phyloP scores from a whole-genome alignment of 2,113 vertebrate genomes.

The Poeciliopsis occidentalis region DNA sequence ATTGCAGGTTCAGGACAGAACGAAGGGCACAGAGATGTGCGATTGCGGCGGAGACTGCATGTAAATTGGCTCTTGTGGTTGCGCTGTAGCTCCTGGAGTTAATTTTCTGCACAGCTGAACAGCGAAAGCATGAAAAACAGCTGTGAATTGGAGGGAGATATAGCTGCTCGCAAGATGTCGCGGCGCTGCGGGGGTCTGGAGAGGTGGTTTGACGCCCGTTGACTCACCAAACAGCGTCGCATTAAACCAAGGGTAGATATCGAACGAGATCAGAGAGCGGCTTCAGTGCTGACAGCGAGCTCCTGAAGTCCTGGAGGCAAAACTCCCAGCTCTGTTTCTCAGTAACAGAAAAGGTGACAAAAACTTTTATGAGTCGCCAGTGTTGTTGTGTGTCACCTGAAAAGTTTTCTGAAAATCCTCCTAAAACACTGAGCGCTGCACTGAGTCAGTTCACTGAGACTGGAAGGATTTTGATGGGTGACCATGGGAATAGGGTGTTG shows the following conservation, averaged over 20 bases:
- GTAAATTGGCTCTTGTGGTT: conserved; percentile 50
- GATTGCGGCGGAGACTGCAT: conserved; percentile 24
- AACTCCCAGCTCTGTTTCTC: background rate
- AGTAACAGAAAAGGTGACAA: background rate
- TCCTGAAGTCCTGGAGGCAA: background rate
- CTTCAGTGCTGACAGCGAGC: background rate
- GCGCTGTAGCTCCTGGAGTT: conserved; percentile 59
- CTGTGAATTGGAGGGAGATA: conserved; percentile 27
- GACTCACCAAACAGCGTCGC: conserved; percentile 5
- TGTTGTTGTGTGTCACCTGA: too few relatives aligned
- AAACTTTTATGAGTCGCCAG: too few relatives aligned
- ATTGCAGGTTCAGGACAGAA: conserved; percentile 11
- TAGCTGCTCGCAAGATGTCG: conserved; percentile 38
- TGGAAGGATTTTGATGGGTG: too few relatives aligned
- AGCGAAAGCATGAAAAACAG: conserved; percentile 63
- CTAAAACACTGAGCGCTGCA: too few relatives aligned
- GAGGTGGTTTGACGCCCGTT: conserved; percentile 36
- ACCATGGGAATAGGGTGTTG: too few relatives aligned
- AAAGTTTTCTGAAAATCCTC: too few relatives aligned
- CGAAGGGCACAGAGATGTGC: conserved; percentile 3
- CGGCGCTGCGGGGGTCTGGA: conserved; percentile 41
- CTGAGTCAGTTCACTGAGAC: too few relatives aligned
- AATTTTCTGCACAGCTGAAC: conserved; percentile 80
- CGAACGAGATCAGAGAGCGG: conserved; percentile 10
- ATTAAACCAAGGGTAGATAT: conserved; percentile 11